Percentiles rank a stretch among this genome's conserved stretches.
Evolutionary conservation across 1,140 invertebrate species (phyloP).

Genomic region (Planococcus citri): DNA sequence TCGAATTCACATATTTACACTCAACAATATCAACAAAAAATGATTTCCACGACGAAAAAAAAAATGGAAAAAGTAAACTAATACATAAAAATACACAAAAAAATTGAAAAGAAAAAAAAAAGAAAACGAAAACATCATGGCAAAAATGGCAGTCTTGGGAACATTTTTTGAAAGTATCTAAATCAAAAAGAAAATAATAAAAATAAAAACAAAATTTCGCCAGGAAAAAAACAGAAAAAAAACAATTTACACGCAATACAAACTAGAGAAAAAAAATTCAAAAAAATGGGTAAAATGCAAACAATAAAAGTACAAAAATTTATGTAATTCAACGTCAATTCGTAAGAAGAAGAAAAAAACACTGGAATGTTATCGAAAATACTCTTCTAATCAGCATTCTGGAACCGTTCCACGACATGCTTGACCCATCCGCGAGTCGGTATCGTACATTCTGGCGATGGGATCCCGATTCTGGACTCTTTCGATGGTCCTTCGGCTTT

Average conservation of each 20-base stretch:
- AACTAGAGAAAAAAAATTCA: not conserved
- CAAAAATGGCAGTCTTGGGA: too few species aligned
- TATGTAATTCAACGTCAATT: not conserved
- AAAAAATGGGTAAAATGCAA: not conserved
- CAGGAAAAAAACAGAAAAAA: not conserved
- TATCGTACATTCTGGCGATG: slow-evolving; percentile 32
- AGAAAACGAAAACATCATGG: too few species aligned
- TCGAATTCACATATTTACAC: too few species aligned
- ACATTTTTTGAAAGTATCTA: too few species aligned
- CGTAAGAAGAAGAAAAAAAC: not conserved
- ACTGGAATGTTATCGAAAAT: not conserved
- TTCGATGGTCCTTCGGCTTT: slow-evolving; percentile 30
- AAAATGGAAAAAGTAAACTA: too few species aligned
- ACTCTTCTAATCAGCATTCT: slow-evolving; percentile 24
- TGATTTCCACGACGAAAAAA: too few species aligned
- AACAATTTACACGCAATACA: not conserved
- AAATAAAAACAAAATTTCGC: too few species aligned
- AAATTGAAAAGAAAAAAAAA: too few species aligned
- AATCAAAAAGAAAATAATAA: too few species aligned
- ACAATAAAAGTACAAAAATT: too few species aligned
- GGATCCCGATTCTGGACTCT: slow-evolving; percentile 37
- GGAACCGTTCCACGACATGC: slow-evolving; percentile 39
- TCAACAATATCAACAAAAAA: too few species aligned
- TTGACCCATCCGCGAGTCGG: slow-evolving; percentile 38
- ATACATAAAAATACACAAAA: too few species aligned